Conservation (phyloP, 1,140 invertebrate genomes). For the Cydia splendana region DNA sequence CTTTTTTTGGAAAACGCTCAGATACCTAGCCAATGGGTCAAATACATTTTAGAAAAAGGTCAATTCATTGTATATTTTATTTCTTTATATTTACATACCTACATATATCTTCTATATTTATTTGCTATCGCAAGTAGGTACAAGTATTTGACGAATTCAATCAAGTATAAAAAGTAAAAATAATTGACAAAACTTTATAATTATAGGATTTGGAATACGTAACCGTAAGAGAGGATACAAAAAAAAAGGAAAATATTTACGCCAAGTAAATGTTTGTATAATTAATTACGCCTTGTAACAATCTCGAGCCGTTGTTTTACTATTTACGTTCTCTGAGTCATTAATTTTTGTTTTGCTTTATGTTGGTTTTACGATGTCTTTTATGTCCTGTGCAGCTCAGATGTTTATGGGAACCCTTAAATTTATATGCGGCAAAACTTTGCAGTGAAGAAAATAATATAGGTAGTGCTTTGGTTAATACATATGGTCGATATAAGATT, state of each 20-base stretch:
- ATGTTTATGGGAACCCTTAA: conserved; percentile 41
- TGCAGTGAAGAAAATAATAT: conserved; percentile 20
- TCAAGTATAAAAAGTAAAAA: not conserved
- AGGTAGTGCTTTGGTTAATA: no score
- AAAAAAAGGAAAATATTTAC: not conserved
- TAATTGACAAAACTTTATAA: not conserved
- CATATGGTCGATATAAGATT: no score
- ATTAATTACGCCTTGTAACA: conserved; percentile 27
- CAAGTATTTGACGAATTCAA: no score
- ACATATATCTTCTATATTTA: no score
- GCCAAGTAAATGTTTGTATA: not conserved
- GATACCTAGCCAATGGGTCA: no score
- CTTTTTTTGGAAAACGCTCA: no score
- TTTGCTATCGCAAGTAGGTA: no score
- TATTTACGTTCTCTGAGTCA: conserved; percentile 35
- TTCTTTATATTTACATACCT: no score
- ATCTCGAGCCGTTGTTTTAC: not conserved
- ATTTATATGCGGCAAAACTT: conserved; percentile 40
- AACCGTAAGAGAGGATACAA: not conserved
- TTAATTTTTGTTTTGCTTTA: conserved; percentile 49
- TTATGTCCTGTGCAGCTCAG: conserved; percentile 44
- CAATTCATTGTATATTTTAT: no score
- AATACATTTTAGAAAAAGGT: no score
- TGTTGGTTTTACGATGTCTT: conserved; percentile 49
- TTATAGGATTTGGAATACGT: not conserved